phyloP scores from a whole-genome alignment of 2,113 vertebrate species.

The Zosterops lateralis region DNA sequence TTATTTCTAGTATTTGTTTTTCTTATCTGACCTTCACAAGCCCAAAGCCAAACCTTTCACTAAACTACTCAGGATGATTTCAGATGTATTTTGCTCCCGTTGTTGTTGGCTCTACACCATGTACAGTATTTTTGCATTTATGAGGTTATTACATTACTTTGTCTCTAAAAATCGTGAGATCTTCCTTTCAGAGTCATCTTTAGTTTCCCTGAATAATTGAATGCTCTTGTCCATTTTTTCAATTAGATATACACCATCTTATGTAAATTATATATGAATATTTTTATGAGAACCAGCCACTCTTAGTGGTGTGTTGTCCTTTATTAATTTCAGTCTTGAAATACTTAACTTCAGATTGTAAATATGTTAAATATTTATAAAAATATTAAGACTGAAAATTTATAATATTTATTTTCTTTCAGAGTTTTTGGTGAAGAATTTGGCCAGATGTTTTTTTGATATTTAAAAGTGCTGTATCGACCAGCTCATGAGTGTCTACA shows the following conservation, averaged over 20 bases:
- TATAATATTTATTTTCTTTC: not conserved
- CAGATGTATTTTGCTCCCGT: not conserved
- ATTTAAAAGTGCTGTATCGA: not conserved
- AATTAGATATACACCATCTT: not conserved
- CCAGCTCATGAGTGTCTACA: not conserved
- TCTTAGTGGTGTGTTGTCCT: not conserved
- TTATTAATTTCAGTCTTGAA: not conserved
- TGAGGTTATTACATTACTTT: not conserved
- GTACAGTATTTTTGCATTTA: not conserved
- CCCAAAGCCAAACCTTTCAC: not conserved
- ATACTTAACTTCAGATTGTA: not conserved
- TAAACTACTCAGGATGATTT: not conserved
- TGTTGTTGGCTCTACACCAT: not conserved
- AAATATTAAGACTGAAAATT: not conserved
- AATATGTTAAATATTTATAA: not conserved
- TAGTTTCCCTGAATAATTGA: not conserved
- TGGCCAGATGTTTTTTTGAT: not conserved
- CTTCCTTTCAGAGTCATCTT: not conserved
- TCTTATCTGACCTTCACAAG: not conserved
- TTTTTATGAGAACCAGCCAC: not conserved
- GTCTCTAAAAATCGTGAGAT: not conserved
- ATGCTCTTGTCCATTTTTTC: not conserved
- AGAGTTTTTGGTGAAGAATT: not conserved
- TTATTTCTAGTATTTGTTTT: not conserved
- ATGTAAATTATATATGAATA: not conserved